These are phyloP conservation scores for Coronaproctus castanopsis DNA, from an alignment of 2,888 invertebrate species.

Conservation along the genomic window DNA sequence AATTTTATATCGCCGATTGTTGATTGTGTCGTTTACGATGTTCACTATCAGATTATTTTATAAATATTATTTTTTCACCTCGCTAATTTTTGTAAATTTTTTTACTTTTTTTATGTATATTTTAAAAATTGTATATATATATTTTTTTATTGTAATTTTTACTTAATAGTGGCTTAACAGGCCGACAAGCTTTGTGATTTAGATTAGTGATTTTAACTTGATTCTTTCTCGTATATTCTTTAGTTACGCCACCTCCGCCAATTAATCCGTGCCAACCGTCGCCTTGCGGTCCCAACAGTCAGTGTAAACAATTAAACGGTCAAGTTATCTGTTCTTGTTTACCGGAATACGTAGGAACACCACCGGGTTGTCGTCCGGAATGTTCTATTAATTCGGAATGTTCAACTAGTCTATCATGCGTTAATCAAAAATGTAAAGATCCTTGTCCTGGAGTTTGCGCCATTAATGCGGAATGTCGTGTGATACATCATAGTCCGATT, in stretches of 20 bases:
- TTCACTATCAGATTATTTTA: too few species aligned
- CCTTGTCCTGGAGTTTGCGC: slow-evolving; percentile 56
- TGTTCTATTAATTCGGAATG: slow-evolving; percentile 53
- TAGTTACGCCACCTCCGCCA: slow-evolving; percentile 18
- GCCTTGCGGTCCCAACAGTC: slow-evolving; percentile 64
- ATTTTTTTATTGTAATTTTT: too few species aligned
- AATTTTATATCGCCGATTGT: too few species aligned
- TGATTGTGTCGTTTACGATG: too few species aligned
- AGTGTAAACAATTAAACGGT: slow-evolving; percentile 48
- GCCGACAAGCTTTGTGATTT: too few species aligned
- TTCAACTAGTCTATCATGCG: slow-evolving; percentile 40
- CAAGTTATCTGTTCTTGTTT: slow-evolving; percentile 52
- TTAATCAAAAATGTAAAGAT: slow-evolving; percentile 45
- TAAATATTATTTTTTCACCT: too few species aligned
- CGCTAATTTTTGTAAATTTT: too few species aligned
- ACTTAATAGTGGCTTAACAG: too few species aligned
- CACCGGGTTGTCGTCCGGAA: slow-evolving; percentile 50
- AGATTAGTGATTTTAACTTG: too few species aligned
- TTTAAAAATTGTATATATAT: too few species aligned
- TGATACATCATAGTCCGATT: slow-evolving; percentile 49
- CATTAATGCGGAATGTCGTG: slow-evolving; percentile 46
- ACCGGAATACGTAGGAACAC: slow-evolving; percentile 40
- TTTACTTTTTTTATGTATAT: too few species aligned
- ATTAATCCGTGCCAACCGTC: slow-evolving; percentile 45
- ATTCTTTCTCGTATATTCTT: too few species aligned